phyloP scores from a whole-genome alignment of 1,140 invertebrate genomes.

The Cyphomyrmex costatus region DNA sequence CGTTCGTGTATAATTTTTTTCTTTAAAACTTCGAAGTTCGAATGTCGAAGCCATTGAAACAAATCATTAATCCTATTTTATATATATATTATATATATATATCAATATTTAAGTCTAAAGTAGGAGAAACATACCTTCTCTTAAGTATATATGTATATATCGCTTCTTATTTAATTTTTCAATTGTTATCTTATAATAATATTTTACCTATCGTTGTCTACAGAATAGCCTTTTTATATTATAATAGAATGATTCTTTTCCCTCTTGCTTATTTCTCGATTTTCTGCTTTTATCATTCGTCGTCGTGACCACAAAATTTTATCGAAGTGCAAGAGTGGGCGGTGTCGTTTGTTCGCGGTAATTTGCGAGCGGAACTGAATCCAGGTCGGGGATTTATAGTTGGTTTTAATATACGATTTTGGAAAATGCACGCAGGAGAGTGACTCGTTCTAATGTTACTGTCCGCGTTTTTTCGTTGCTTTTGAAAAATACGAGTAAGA shows the following conservation, averaged over 20 bases:
- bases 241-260: constrained; percentile 14
- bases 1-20: too few species aligned
- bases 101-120: too few species aligned
- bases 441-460: constrained; percentile 55
- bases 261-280: not conserved
- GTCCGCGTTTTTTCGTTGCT: constrained; percentile 42
- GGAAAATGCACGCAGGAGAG: constrained; percentile 58
- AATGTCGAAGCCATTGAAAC: too few species aligned
- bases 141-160: not conserved
- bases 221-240: not conserved
- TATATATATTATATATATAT: too few species aligned
- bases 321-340: constrained; percentile 41
- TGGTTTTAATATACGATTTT: constrained; percentile 59
- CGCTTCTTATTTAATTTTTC: not conserved
- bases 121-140: too few species aligned
- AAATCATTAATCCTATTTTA: constrained; percentile 5
- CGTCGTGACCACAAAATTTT: constrained; percentile 50
- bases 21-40: too few species aligned
- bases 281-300: constrained; percentile 46
- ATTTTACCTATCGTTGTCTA: not conserved
- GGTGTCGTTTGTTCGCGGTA: constrained; percentile 54
- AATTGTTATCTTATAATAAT: not conserved
- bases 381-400: constrained; percentile 54
- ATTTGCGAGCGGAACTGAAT: constrained; percentile 59
- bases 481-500: constrained; percentile 55